Evolutionary conservation across 2,888 invertebrate species (phyloP).

Genomic region (Hemicrepidius hirtus): DNA sequence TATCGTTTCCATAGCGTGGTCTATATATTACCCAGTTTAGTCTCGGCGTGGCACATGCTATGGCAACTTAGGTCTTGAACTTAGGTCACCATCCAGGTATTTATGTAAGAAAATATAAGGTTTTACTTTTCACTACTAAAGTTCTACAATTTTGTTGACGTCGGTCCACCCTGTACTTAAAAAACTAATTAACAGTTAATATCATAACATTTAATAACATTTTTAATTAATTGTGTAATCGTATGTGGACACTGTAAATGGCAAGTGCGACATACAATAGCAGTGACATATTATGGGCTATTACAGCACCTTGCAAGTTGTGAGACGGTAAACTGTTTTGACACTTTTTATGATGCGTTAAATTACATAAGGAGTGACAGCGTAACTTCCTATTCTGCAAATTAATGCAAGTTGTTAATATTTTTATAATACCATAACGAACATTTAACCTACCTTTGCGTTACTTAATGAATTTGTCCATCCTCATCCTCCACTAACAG

Average conservation of each 20-base stretch:
- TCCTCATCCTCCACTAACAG: no score
- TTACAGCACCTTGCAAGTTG: conserved; percentile 56
- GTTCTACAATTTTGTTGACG: no score
- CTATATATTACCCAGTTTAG: no score
- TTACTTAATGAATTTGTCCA: conserved; percentile 16
- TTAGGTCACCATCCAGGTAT: no score
- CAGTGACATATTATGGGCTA: conserved; percentile 18
- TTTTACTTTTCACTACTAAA: no score
- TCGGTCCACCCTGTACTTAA: no score
- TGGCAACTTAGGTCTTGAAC: no score
- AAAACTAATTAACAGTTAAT: no score
- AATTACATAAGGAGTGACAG: conserved; percentile 54
- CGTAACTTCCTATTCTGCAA: conserved; percentile 32
- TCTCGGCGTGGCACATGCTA: no score
- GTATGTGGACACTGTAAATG: not conserved
- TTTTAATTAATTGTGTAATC: not conserved
- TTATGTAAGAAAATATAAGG: no score
- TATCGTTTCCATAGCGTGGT: no score
- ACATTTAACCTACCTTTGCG: conserved; percentile 26
- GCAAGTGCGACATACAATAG: not conserved
- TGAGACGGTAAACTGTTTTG: conserved; percentile 60
- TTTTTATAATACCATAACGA: conserved; percentile 35
- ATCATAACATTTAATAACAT: no score
- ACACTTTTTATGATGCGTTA: conserved; percentile 62
- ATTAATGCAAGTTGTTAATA: conserved; percentile 32